A percentile compares a stretch with the other conserved stretches of the same genome.
Evolutionary conservation across 2,113 vertebrate species (phyloP).

Genomic region (Urocynchramus pylzowi): DNA sequence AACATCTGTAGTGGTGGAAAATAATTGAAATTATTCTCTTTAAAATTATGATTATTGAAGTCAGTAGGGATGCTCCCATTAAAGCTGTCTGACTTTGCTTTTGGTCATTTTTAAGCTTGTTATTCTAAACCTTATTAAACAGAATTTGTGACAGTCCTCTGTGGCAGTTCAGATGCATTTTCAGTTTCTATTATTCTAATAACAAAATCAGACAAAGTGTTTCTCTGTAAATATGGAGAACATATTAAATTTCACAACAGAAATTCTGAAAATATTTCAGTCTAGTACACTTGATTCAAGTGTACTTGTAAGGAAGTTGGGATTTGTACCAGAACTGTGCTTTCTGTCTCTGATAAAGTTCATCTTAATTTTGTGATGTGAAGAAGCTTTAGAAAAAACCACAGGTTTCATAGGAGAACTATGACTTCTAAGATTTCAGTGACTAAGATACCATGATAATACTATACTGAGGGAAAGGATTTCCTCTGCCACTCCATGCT

Average conservation of each 20-base stretch:
- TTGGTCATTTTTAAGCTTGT: neutral
- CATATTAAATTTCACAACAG: neutral
- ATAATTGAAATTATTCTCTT: neutral
- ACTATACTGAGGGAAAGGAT: neutral
- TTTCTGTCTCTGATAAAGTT: neutral
- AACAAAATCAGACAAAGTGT: neutral
- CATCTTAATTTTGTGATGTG: neutral
- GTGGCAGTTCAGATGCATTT: neutral
- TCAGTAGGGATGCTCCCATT: neutral
- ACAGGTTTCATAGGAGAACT: rapidly evolving
- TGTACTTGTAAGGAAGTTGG: neutral
- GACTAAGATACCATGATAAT: neutral
- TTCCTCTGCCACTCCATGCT: neutral
- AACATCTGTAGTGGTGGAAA: neutral
- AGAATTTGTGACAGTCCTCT: neutral
- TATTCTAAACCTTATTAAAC: neutral
- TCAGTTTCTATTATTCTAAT: neutral
- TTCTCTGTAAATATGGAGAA: neutral
- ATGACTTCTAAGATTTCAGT: neutral
- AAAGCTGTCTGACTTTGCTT: neutral
- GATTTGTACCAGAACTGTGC: neutral
- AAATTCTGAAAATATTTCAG: neutral
- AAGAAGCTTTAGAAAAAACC: neutral
- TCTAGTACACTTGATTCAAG: neutral
- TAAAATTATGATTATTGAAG: neutral